Evolutionary conservation across 1,140 invertebrate species (phyloP).

Genomic region (Drosophila busckii): DNA sequence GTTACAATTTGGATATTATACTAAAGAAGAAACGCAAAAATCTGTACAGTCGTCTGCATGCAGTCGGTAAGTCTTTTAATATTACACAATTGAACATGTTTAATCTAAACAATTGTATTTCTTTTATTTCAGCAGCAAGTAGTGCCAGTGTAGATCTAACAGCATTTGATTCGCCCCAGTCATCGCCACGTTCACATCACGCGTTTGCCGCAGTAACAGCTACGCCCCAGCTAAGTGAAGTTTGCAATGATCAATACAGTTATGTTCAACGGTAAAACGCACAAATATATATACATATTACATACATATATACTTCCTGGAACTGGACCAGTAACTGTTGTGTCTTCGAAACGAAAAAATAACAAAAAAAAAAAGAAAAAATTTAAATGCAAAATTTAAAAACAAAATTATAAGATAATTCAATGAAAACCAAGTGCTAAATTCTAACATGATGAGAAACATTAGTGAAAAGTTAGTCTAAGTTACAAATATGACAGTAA

Average conservation of each 20-base stretch:
- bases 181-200: constrained; percentile 45
- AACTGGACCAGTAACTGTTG: constrained; percentile 79
- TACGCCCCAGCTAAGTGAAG: constrained; percentile 36
- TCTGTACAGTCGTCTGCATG: constrained; percentile 72
- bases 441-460: constrained; percentile 32
- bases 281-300: constrained; percentile 23
- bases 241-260: constrained; percentile 58
- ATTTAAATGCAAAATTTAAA: constrained; percentile 43
- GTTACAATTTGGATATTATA: constrained; percentile 66
- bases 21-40: constrained; percentile 77
- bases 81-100: not conserved
- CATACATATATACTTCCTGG: constrained; percentile 73
- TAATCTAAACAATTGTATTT: not conserved
- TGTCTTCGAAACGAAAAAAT: constrained; percentile 67
- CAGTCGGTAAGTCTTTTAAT: constrained; percentile 42
- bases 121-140: constrained; percentile 14
- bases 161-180: constrained; percentile 32
- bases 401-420: constrained; percentile 19
- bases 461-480: constrained; percentile 63
- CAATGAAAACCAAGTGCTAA: constrained; percentile 73
- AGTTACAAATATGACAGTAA: constrained; percentile 33
- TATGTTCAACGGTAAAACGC: constrained; percentile 55
- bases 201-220: constrained; percentile 55
- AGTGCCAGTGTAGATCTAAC: constrained; percentile 56
- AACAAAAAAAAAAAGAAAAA: constrained; percentile 34